Evolutionary conservation across 2,113 vertebrate species (phyloP), one percentile per base, ranked within the genome.

Genomic region (Clarias magur): DNA sequence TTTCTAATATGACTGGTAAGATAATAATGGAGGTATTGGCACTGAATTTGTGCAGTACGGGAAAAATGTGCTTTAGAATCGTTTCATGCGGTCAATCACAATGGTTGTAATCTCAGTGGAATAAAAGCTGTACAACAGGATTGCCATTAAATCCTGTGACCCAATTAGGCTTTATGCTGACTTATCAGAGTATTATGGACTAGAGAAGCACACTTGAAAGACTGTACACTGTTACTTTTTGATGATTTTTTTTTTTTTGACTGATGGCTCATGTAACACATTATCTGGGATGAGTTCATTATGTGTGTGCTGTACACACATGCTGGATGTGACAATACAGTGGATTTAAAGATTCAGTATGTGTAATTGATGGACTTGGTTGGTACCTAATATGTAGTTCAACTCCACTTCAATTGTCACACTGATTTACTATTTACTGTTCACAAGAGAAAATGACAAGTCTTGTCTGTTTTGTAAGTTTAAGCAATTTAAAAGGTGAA

Each of bases 131-230:
- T 70, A 63, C 60, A 80, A 80, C 25, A 75, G 67, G 57, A n/a
- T 59, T 87, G 57, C 56, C 42, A 59, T 83, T 76, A 83, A 83
- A 87, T 65, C 86, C 80, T 76, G 57, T 80, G 48, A 87, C 57
- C 80, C 75, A 87, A 83, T 80, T 80, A 86, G 85, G 85, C 27
- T 80, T 80, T 86, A 59, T 9, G 21, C 85, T 80, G 48, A 56
- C 54, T 86, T 78, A 80, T 54, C 59, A 80, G 63, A 9, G 23
- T 54, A 27, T 48, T 48, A 48, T 59, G 19, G 57, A 82, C 34
- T 56, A 67, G 8, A 56, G 27, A 67, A 17, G 56, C 60, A 38
- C 16, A 67, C 63, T 70, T 4, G 3, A 76, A 60, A 76, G 21
- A 75, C 25, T 86, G 75, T 67, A 34, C 48, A 11, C 17, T 80